A percentile compares a stretch with the other conserved stretches of the same genome.
These are phyloP conservation scores for Pristionchus japonicus DNA, from an alignment of 2,888 invertebrate species.

Conservation along the genomic window DNA sequence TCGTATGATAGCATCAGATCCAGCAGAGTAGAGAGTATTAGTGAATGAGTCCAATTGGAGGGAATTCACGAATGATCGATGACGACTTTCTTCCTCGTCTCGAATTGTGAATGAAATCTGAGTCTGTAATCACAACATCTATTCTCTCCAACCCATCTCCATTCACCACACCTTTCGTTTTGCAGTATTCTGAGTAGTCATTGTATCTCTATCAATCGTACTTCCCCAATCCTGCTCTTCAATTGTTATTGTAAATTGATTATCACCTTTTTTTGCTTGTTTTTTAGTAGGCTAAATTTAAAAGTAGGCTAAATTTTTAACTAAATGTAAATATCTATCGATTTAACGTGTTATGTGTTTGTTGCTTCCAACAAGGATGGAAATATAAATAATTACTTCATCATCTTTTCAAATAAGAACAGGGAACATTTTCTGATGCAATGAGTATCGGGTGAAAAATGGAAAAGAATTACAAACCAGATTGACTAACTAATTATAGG, in stretches of 20 bases:
- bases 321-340: not conserved
- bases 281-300: not conserved
- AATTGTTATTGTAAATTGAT: not conserved
- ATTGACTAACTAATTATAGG: not conserved
- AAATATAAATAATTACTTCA: constrained; percentile 22
- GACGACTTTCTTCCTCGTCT: constrained; percentile 89
- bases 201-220: not conserved
- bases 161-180: constrained; percentile 9
- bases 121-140: not conserved
- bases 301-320: not conserved
- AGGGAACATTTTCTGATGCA: not conserved
- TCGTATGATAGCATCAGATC: constrained; percentile 95
- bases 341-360: not conserved
- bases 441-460: constrained; percentile 40
- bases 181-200: not conserved
- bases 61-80: constrained; percentile 95
- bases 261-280: not conserved
- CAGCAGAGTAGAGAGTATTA: constrained; percentile 93
- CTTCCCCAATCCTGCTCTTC: not conserved
- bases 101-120: constrained; percentile 98
- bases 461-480: not conserved
- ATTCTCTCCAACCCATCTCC: not conserved
- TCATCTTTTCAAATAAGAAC: not conserved
- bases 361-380: too few relatives aligned
- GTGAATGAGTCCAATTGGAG: constrained; percentile 90